phyloP scores from a whole-genome alignment of 2,888 invertebrate genomes.

The Ichneumon xanthorius region DNA sequence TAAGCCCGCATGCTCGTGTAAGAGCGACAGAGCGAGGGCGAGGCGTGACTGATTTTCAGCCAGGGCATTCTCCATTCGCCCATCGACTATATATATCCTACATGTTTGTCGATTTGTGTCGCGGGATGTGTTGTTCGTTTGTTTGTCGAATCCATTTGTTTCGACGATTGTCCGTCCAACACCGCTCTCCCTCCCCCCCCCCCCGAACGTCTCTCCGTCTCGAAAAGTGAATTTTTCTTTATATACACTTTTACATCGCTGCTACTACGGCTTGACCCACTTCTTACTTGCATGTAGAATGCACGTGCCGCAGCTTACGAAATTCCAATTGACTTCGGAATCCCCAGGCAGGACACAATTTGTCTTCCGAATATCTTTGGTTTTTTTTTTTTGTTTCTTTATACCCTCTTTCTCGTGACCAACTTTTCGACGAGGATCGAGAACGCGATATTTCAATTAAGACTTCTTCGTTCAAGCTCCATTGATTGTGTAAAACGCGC shows the following conservation, averaged over 20 bases:
- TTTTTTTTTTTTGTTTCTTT: not conserved
- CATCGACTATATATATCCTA: conserved; percentile 59
- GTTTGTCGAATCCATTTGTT: conserved; percentile 78
- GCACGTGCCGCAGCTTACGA: conserved; percentile 50
- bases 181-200: conserved; percentile 18
- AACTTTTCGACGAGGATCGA: not conserved
- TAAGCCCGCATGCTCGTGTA: conserved; percentile 49
- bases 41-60: conserved; percentile 46
- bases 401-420: no score
- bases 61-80: not conserved
- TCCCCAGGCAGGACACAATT: conserved; percentile 24
- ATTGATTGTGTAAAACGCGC: not conserved
- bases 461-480: not conserved
- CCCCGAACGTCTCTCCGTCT: conserved; percentile 25
- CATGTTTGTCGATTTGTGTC: conserved; percentile 69
- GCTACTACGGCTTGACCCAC: conserved; percentile 45
- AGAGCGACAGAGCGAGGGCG: conserved; percentile 51
- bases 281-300: conserved; percentile 30
- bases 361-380: not conserved
- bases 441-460: conserved; percentile 41
- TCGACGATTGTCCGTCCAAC: conserved; percentile 73
- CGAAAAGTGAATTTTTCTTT: conserved; percentile 38
- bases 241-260: conserved; percentile 16
- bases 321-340: conserved; percentile 51
- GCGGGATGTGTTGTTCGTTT: conserved; percentile 69